Percentiles rank a stretch among this genome's conserved stretches.
Conservation (phyloP, 2,797 vertebrate species). For the Natrix natrix region DNA sequence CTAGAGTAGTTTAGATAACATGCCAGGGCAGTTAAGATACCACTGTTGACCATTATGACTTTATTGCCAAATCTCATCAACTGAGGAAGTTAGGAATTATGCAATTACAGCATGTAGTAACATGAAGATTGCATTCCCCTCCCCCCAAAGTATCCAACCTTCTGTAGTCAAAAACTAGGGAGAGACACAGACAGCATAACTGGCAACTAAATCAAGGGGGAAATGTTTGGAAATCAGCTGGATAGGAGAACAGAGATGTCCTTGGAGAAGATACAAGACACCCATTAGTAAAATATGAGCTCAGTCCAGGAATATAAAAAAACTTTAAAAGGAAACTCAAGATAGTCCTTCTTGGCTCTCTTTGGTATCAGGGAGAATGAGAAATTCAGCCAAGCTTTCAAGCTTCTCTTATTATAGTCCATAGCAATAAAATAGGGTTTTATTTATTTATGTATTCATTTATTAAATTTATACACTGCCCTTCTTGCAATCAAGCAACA, state of each 20-base stretch:
- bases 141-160: not conserved
- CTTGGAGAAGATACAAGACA: not conserved
- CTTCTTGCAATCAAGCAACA: not conserved
- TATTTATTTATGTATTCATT: not conserved
- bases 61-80: conserved; percentile 15
- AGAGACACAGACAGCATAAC: not conserved
- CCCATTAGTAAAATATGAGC: not conserved
- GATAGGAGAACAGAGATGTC: not conserved
- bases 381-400: not conserved
- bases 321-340: not conserved
- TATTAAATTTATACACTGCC: not conserved
- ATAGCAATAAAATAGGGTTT: not conserved
- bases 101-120: not conserved
- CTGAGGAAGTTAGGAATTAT: not conserved
- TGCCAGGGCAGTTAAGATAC: conserved; percentile 30
- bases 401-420: not conserved
- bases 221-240: not conserved
- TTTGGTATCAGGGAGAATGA: not conserved
- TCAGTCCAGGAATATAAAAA: not conserved
- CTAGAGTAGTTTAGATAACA: conserved; percentile 46
- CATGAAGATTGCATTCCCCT: not conserved
- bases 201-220: not conserved
- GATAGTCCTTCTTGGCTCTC: not conserved
- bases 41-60: conserved; percentile 15
- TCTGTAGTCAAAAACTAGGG: not conserved